Base-by-base conservation (phyloP, 2,113 vertebrate species). In the Brachionichthys hirsutus region DNA sequence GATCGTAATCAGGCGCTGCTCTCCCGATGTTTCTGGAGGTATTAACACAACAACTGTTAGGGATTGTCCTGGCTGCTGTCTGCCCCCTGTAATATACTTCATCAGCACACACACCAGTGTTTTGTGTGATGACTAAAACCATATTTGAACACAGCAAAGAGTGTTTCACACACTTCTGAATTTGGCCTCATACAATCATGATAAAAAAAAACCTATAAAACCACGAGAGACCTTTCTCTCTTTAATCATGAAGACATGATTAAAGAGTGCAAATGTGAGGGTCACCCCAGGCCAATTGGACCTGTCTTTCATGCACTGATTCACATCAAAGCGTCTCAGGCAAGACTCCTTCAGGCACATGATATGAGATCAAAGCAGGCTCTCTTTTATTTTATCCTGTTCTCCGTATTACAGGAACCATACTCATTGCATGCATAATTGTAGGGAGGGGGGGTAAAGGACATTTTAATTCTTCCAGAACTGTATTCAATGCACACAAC, bases 1-100 rank as follows among this genome's bases (percentile, higher is more conserved):
- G 88, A 92, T 74, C 52, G 12, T 82, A 92, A 87, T 88, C 70
- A 90, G 90, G 85, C 90, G 72, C 78, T 78, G 87, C 90, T 82
- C 91, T 91, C 86, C 88, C 82, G 87, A 75, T 83, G 87, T 89
- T 41, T 58, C 84, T 84, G 83, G 89, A 90, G 81, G 88, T 77
- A 86, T 83, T 90, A 90, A 77, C 79, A 84, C 85, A 89, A 89
- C 89, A 89, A 91, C 87, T 87, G 78, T 77, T 85, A 54, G 60
- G 60, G 76, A 51, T 78, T 79, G 64, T 77, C 75, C 68, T 75
- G 70, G 71, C 63, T 65, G 8, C 36, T 10, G 36, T 38, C 24
- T 40, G 57, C 70, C 68, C 65, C 68, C 24, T 6, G 30, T 38
- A 45, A 52, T 49, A 17, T 70, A 51, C 64, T 55, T 48, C 52